Evolutionary conservation across 2,113 vertebrate genomes (phyloP), one percentile per base, ranked within the genome.

Genomic region (Rhynchomys soricoides): DNA sequence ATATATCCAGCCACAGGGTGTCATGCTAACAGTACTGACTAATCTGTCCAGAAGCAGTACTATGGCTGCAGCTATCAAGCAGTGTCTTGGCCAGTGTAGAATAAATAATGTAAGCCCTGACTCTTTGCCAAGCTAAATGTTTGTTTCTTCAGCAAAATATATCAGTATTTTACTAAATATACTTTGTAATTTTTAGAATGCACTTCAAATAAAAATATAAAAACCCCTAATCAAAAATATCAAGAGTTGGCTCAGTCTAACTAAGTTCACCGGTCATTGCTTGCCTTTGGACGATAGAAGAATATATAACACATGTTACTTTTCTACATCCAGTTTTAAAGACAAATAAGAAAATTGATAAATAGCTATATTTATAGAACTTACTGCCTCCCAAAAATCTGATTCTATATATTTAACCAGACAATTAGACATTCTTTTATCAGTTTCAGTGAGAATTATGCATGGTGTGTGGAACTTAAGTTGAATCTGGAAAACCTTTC

Each of bases 1-100:
- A 10, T 74, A 40, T 0, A 5, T 81, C 34, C 86, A 96, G 92
- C 98, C 98, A 98, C 98, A 96, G 97, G 98, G 98, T 98, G 98
- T 98, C 98, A 96, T 96, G 91, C 98, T 98, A 96, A 92, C 95
- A 98, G 97, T 97, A 78, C 86, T 75, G 90, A 98, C 97, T 43
- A 71, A 24, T 62, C 88, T 40, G 31, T n/a, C 90, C 59, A 11
- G 37, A 94, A 95, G 91, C 96, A 96, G 88, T 16, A 79, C 94
- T 97, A 0, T 86, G 95, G 97, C 97, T 93, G 92, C 86, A 90
- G 29, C 70, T 40, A 45, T 26, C 11, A 71, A 48, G 0, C 7
- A 21, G 37, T 45, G 45, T 81, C 8, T 34, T 16, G 17, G 22
- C 78, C 1, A 71, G 15, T 13, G 24, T 12, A 74, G 15, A 57